Percentiles rank a stretch among this genome's conserved stretches.
These are phyloP conservation scores for Apteryx owenii DNA, from an alignment of 2,113 vertebrate genomes.

Conservation along the genomic window DNA sequence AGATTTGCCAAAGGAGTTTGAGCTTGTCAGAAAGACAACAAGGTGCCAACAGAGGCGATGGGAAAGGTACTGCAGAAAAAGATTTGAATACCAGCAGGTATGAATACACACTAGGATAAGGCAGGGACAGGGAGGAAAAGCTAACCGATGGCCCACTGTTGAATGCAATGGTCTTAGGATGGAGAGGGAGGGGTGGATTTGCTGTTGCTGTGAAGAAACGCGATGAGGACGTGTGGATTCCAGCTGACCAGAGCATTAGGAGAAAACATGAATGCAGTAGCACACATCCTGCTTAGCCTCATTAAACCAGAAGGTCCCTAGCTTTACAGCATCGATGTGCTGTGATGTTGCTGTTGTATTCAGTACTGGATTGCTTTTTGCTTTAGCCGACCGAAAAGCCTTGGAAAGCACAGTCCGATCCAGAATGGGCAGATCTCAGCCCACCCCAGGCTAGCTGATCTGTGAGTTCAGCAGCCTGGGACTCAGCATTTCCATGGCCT, in stretches of 20 bases:
- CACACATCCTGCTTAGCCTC: background rate
- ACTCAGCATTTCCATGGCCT: fast-evolving
- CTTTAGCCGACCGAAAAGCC: background rate
- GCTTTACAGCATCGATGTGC: background rate
- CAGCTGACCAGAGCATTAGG: background rate
- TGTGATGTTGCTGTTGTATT: background rate
- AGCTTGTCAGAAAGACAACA: too few relatives aligned
- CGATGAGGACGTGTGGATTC: background rate
- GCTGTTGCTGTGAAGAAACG: background rate
- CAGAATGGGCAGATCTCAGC: background rate
- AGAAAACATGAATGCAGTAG: background rate
- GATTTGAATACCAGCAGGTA: background rate
- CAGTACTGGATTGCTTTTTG: background rate
- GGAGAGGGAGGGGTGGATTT: background rate
- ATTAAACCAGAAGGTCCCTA: background rate
- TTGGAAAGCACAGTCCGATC: background rate
- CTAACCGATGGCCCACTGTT: fast-evolving
- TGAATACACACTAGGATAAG: background rate
- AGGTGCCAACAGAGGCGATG: fast-evolving
- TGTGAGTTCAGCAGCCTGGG: background rate
- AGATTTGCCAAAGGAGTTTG: background rate
- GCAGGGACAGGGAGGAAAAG: background rate
- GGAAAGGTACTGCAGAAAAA: background rate
- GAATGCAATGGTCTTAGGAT: background rate
- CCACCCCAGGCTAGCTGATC: background rate